Evolutionary conservation across 2,797 vertebrate genomes (phyloP).

Genomic region (Cossypha polioptera): DNA sequence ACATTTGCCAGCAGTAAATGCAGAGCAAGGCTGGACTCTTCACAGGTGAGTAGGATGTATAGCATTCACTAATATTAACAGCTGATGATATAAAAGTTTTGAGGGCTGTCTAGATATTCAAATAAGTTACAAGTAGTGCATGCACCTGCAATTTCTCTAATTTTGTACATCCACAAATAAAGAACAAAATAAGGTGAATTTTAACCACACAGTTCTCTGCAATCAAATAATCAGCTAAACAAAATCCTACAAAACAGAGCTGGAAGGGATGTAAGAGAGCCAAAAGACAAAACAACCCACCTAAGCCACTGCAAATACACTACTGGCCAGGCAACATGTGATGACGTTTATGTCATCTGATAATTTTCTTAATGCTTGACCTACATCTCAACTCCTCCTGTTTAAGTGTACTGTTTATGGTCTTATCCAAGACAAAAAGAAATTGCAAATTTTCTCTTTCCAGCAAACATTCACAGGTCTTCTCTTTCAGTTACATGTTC

Average conservation of each 20-base stretch:
- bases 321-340: background rate
- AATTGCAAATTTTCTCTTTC: background rate
- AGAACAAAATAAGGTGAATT: background rate
- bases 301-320: background rate
- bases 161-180: background rate
- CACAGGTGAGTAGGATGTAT: rapidly evolving
- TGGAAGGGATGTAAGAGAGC: background rate
- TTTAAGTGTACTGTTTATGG: background rate
- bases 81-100: background rate
- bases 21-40: background rate
- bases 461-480: background rate
- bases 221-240: background rate
- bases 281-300: background rate
- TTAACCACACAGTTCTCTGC: background rate
- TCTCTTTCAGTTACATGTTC: background rate
- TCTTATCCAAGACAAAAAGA: background rate
- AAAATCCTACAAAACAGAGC: background rate
- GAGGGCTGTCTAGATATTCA: background rate
- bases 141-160: background rate
- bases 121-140: background rate
- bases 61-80: background rate
- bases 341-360: background rate
- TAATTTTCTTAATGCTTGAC: background rate
- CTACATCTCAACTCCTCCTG: background rate
- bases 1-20: background rate